Evolutionary conservation across 2,113 vertebrate genomes (phyloP).

Genomic region (Lanius ludovicianus): DNA sequence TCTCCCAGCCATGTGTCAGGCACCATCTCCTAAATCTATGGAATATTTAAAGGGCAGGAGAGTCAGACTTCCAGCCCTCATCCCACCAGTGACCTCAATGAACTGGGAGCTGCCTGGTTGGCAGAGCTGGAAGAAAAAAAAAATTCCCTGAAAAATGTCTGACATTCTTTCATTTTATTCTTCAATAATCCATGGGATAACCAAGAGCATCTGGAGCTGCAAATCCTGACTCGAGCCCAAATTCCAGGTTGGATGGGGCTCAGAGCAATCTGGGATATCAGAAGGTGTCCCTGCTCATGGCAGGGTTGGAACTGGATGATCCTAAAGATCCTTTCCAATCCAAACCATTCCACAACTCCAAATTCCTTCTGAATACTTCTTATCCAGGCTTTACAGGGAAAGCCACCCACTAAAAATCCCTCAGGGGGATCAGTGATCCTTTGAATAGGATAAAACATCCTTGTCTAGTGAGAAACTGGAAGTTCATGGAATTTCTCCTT

Average conservation of each 20-base stretch:
- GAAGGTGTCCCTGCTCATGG: background rate
- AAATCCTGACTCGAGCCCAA: background rate
- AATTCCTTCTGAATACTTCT: background rate
- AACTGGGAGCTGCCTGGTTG: background rate
- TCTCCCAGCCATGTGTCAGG: constrained; percentile 23
- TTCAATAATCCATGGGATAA: background rate
- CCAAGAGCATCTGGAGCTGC: background rate
- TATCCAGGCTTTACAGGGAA: background rate
- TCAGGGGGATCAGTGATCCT: background rate
- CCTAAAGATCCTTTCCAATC: background rate
- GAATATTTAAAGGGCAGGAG: background rate
- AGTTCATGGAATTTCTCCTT: background rate
- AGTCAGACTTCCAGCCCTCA: background rate
- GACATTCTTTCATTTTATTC: background rate
- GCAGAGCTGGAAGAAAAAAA: background rate
- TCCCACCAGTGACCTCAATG: constrained; percentile 13
- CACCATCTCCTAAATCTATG: background rate
- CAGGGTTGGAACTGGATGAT: background rate
- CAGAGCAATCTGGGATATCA: background rate
- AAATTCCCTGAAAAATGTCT: background rate
- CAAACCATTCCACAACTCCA: background rate
- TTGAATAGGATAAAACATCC: background rate
- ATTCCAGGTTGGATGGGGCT: background rate
- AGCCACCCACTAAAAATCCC: background rate
- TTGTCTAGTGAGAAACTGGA: background rate